Conservation (phyloP, 2,888 invertebrate genomes). For the Blastobasis lacticolella region DNA sequence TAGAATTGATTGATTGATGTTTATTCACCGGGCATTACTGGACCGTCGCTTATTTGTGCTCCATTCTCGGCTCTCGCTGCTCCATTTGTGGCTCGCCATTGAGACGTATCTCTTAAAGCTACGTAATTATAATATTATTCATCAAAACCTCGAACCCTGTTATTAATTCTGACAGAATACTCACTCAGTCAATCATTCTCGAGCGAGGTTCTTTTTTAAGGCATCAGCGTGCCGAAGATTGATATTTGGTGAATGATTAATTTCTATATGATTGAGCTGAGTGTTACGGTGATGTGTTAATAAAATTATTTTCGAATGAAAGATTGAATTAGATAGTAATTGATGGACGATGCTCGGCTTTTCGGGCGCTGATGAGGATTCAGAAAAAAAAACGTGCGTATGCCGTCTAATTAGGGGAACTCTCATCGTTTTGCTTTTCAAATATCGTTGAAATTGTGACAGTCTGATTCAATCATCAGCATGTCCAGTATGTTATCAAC, state of each 20-base stretch:
- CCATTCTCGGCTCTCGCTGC: slow-evolving; percentile 15
- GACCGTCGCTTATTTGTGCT: slow-evolving; percentile 19
- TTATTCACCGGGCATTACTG: slow-evolving; percentile 54
- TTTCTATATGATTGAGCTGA: slow-evolving; percentile 6
- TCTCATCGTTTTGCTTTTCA: no score
- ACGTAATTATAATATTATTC: slow-evolving; percentile 52
- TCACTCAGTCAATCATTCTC: slow-evolving; percentile 29
- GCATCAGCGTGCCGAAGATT: slow-evolving; percentile 7
- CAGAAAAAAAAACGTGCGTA: no score
- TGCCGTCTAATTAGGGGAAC: no score
- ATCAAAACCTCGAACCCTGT: slow-evolving; percentile 23
- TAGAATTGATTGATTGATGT: slow-evolving; percentile 64
- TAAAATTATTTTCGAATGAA: neutral
- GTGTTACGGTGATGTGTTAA: neutral
- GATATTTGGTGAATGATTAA: slow-evolving; percentile 10
- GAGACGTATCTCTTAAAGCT: slow-evolving; percentile 33
- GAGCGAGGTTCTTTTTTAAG: slow-evolving; percentile 16
- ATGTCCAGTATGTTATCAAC: no score
- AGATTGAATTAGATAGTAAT: no score
- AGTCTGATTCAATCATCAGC: no score
- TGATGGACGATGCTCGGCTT: no score
- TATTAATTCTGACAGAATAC: slow-evolving; percentile 25
- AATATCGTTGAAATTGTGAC: no score
- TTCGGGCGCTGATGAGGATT: no score
- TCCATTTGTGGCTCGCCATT: slow-evolving; percentile 53